These are phyloP conservation scores for Tamias sibiricus DNA, from an alignment of 2,113 vertebrate genomes.

Conservation along the genomic window DNA sequence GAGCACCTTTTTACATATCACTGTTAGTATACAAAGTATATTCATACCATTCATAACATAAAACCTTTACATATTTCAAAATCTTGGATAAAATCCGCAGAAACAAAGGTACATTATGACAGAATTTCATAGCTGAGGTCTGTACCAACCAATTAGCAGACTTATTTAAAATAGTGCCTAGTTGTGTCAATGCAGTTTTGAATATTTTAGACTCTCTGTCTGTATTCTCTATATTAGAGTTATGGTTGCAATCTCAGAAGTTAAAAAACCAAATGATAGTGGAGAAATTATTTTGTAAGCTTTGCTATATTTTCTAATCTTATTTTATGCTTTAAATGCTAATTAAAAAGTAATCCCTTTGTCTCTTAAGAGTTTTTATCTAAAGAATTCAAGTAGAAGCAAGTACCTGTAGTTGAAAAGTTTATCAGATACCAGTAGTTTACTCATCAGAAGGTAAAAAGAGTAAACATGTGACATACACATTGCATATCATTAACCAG, in stretches of 20 bases:
- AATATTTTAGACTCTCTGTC: slow-evolving; percentile 17
- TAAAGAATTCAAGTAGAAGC: slow-evolving; percentile 12
- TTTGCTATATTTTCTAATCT: neutral
- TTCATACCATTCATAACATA: too few relatives aligned
- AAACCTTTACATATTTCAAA: slow-evolving; percentile 75
- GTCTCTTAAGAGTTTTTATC: neutral
- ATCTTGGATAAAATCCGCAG: slow-evolving; percentile 75
- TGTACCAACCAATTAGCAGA: neutral
- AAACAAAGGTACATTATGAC: slow-evolving; percentile 75
- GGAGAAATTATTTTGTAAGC: slow-evolving; percentile 1
- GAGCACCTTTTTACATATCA: too few relatives aligned
- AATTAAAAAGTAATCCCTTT: slow-evolving; percentile 20
- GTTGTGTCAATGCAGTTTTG: neutral
- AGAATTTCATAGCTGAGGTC: neutral
- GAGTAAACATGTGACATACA: neutral
- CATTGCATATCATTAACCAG: neutral
- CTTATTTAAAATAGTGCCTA: neutral
- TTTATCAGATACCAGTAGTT: neutral
- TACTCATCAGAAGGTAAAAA: neutral
- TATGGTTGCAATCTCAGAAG: slow-evolving; percentile 13
- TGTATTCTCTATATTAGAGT: neutral
- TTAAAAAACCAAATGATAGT: neutral
- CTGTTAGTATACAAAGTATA: too few relatives aligned
- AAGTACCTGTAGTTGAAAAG: neutral
- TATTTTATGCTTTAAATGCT: slow-evolving; percentile 35